Evolutionary conservation across 2,797 vertebrate genomes (phyloP).

Genomic region (Amazonetta brasiliensis): DNA sequence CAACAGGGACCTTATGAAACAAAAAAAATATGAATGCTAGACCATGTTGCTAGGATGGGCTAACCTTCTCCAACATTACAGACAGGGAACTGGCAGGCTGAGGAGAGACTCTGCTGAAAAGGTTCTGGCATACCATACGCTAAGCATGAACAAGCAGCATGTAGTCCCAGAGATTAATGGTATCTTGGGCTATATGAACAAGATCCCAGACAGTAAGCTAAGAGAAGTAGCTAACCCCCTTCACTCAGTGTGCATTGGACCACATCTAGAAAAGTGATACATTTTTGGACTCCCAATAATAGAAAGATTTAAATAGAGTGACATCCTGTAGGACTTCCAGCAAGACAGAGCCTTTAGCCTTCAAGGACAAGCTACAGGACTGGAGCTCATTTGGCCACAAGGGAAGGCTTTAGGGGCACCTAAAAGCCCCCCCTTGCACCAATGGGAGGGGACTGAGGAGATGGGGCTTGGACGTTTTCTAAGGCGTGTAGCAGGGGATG

Average conservation of each 20-base stretch:
- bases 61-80: too few relatives aligned
- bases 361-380: background rate
- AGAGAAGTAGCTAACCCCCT: background rate
- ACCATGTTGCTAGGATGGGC: background rate
- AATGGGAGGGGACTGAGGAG: background rate
- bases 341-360: background rate
- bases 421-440: background rate
- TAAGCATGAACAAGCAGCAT: background rate
- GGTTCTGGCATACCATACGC: background rate
- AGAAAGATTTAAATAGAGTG: too few relatives aligned
- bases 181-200: background rate
- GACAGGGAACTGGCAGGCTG: background rate
- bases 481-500: background rate
- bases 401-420: background rate
- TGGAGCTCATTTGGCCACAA: background rate
- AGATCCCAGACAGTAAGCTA: background rate
- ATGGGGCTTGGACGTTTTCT: background rate
- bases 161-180: background rate
- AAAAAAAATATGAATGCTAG: background rate
- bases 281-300: background rate
- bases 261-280: background rate
- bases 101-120: background rate
- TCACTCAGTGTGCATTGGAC: background rate
- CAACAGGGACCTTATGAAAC: background rate
- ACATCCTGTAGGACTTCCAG: too few relatives aligned